phyloP scores from a whole-genome alignment of 2,888 invertebrate species.

The Phyllotreta cruciferae region DNA sequence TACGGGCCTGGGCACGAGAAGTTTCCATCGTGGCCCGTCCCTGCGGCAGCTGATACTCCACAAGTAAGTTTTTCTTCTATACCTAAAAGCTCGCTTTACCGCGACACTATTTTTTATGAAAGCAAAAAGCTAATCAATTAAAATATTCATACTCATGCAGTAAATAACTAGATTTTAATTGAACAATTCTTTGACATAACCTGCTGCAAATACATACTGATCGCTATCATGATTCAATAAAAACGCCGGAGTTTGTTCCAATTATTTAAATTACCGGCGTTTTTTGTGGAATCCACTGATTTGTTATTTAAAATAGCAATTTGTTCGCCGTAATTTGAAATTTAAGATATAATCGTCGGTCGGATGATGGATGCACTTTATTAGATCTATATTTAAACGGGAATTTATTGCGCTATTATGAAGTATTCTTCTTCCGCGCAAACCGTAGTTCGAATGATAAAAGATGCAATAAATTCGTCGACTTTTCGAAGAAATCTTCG shows the following conservation, averaged over 20 bases:
- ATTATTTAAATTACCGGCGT: slow-evolving; percentile 11
- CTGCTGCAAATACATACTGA: neutral
- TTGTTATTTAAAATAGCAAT: slow-evolving; percentile 16
- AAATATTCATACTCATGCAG: no score
- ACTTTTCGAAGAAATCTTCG: slow-evolving; percentile 13
- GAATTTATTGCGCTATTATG: slow-evolving; percentile 19
- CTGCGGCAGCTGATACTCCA: slow-evolving; percentile 65
- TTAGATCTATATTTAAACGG: slow-evolving; percentile 18
- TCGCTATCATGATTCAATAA: slow-evolving; percentile 12
- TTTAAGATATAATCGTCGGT: slow-evolving; percentile 18
- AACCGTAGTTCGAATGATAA: slow-evolving; percentile 11
- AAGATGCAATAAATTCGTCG: slow-evolving; percentile 4
- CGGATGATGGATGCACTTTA: slow-evolving; percentile 17
- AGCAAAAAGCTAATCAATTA: neutral
- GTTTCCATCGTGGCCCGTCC: slow-evolving; percentile 77
- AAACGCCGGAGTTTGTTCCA: slow-evolving; percentile 4
- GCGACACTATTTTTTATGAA: neutral
- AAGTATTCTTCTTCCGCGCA: slow-evolving; percentile 14
- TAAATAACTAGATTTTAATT: no score
- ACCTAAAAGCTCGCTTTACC: slow-evolving; percentile 1
- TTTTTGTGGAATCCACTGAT: slow-evolving; percentile 7
- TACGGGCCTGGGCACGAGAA: slow-evolving; percentile 77
- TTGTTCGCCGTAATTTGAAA: slow-evolving; percentile 18
- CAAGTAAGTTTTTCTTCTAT: slow-evolving; percentile 46
- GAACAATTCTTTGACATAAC: no score